These are phyloP conservation scores for Homarus americanus DNA, from an alignment of 1,140 invertebrate species.

Conservation along the genomic window DNA sequence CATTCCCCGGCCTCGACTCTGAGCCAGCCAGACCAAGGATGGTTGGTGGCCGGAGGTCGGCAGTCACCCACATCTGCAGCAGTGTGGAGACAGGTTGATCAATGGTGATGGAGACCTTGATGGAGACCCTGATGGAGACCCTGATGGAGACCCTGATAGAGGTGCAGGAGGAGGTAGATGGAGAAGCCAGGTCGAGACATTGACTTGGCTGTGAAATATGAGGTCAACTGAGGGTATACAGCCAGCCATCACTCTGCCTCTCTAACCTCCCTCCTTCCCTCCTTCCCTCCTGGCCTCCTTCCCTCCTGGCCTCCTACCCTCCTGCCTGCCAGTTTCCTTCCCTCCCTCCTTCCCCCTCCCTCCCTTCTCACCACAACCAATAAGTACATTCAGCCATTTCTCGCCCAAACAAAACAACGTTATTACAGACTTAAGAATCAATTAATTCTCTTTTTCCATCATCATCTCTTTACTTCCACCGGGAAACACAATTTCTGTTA, in stretches of 20 bases:
- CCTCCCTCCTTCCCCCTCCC: neutral
- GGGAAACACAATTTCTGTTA: neutral
- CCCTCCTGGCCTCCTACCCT: neutral
- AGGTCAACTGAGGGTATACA: neutral
- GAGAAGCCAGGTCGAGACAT: neutral
- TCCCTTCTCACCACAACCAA: neutral
- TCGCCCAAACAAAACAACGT: neutral
- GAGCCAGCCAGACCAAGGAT: too few relatives aligned
- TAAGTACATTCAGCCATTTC: neutral
- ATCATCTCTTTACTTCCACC: neutral
- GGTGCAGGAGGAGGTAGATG: neutral
- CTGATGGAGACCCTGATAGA: neutral
- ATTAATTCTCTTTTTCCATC: neutral
- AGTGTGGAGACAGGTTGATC: neutral
- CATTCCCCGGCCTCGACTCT: too few relatives aligned
- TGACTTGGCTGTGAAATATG: neutral
- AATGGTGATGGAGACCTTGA: slow-evolving; percentile 8
- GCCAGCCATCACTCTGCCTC: neutral
- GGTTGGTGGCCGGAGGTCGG: too few relatives aligned
- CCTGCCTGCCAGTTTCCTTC: neutral
- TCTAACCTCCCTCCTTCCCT: neutral
- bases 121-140: neutral
- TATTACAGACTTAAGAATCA: neutral
- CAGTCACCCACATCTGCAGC: neutral
- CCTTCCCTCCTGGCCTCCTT: neutral